These are phyloP conservation scores for Pachyseris speciosa DNA, from an alignment of 64 coral and sea anemone species.

Conservation along the genomic window DNA sequence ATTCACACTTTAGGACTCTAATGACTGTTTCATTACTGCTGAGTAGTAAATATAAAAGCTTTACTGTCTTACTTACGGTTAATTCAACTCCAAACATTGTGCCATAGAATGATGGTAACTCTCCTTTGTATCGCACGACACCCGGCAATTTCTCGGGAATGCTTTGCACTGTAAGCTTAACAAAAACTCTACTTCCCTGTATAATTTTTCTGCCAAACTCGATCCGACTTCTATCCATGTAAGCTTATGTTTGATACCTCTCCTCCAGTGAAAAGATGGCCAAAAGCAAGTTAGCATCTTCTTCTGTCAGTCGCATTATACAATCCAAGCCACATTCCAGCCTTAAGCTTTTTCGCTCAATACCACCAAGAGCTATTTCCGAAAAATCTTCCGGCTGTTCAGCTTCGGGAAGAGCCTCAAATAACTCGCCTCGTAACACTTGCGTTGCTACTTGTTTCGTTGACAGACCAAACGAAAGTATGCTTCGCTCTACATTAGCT, in stretches of 20 bases:
- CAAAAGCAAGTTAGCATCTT: too few species aligned
- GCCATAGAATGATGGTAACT: constrained; percentile 32
- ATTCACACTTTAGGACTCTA: too few species aligned
- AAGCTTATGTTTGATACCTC: constrained; percentile 42
- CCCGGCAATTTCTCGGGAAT: too few species aligned
- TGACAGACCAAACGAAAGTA: too few species aligned
- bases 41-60: too few species aligned
- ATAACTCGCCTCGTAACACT: constrained; percentile 66
- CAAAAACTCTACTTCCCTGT: too few species aligned
- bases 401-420: constrained; percentile 49
- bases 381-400: too few species aligned
- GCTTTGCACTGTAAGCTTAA: constrained; percentile 51
- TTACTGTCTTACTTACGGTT: constrained; percentile 45
- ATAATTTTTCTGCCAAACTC: constrained; percentile 51
- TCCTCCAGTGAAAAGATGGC: constrained; percentile 38
- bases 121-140: constrained; percentile 82
- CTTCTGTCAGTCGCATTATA: constrained; percentile 38
- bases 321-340: constrained; percentile 37
- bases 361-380: constrained; percentile 23
- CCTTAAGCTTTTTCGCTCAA: background rate
- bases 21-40: too few species aligned
- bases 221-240: constrained; percentile 55
- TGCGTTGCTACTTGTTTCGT: too few species aligned
- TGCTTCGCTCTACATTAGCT: background rate
- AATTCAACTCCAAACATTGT: constrained; percentile 88